A percentile compares a stretch with the other conserved stretches of the same genome.
Conservation (phyloP, 2,888 invertebrate genomes). For the Blomia tropicalis region DNA sequence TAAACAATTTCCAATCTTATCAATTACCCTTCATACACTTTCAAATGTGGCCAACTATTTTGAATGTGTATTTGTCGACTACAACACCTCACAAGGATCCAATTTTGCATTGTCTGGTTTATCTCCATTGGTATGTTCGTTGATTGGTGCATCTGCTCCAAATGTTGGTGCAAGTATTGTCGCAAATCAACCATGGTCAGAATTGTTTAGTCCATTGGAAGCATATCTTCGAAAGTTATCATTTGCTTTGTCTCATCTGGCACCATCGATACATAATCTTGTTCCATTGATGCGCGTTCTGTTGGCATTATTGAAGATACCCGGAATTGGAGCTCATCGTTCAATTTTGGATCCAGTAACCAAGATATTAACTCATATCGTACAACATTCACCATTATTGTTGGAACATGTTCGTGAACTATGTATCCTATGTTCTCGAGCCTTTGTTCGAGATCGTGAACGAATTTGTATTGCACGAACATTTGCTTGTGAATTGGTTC, state of each 20-base stretch:
- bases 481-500: conserved; percentile 80
- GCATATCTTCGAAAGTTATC: conserved; percentile 59
- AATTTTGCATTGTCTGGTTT: conserved; percentile 37
- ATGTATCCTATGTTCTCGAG: conserved; percentile 72
- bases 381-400: conserved; percentile 69
- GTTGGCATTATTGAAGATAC: conserved; percentile 62
- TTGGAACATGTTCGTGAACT: conserved; percentile 56
- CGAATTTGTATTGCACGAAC: conserved; percentile 77
- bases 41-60: conserved; percentile 85
- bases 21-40: conserved; percentile 57
- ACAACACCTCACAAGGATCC: conserved; percentile 35
- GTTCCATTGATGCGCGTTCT: conserved; percentile 59
- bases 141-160: conserved; percentile 1
- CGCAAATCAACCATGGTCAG: conserved; percentile 46
- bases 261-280: conserved; percentile 40
- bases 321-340: conserved; percentile 62
- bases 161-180: conserved; percentile 3
- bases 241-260: conserved; percentile 40
- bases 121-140: conserved; percentile 40
- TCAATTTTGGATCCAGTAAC: conserved; percentile 85
- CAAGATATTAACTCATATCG: conserved; percentile 77
- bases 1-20: conserved; percentile 50
- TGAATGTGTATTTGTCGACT: conserved; percentile 65
- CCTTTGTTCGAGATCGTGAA: conserved; percentile 79
- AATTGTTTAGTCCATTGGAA: conserved; percentile 70